A percentile compares a stretch with the other conserved stretches of the same genome.
These are phyloP conservation scores for Orcinus orca DNA, from an alignment of 2,113 vertebrate species.

Conservation along the genomic window DNA sequence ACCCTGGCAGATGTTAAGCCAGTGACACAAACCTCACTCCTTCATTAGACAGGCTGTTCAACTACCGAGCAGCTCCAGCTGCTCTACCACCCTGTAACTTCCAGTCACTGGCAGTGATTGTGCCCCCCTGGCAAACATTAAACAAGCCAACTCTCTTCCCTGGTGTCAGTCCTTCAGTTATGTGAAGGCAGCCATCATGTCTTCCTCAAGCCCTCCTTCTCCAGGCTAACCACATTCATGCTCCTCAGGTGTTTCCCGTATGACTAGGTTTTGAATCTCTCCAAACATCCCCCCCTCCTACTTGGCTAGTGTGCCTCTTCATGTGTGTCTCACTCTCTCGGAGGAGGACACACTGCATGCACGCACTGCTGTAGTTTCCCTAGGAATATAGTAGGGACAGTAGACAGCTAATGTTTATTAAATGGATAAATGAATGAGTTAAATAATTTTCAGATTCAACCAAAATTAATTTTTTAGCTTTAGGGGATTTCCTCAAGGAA, in stretches of 20 bases:
- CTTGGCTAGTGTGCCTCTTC: background rate
- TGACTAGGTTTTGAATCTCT: background rate
- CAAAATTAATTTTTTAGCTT: background rate
- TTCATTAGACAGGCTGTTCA: background rate
- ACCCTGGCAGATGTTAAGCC: background rate
- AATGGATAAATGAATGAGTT: background rate
- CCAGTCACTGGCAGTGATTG: background rate
- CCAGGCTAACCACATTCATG: background rate
- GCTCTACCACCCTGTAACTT: background rate
- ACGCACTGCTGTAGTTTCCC: background rate
- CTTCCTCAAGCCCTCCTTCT: background rate
- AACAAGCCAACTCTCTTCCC: background rate
- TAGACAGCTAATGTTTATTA: background rate
- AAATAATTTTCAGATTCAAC: slow-evolving; percentile 12
- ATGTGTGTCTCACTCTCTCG: background rate
- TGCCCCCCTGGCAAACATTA: background rate
- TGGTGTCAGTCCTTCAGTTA: background rate
- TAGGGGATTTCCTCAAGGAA: background rate
- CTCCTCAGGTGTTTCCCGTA: background rate
- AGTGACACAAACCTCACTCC: background rate
- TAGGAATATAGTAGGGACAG: background rate
- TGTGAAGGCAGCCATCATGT: background rate
- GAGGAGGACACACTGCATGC: background rate
- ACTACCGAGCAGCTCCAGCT: background rate
- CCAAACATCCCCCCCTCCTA: background rate